phyloP scores from a whole-genome alignment of 1,140 invertebrate species.

The Monomorium pharaonis region DNA sequence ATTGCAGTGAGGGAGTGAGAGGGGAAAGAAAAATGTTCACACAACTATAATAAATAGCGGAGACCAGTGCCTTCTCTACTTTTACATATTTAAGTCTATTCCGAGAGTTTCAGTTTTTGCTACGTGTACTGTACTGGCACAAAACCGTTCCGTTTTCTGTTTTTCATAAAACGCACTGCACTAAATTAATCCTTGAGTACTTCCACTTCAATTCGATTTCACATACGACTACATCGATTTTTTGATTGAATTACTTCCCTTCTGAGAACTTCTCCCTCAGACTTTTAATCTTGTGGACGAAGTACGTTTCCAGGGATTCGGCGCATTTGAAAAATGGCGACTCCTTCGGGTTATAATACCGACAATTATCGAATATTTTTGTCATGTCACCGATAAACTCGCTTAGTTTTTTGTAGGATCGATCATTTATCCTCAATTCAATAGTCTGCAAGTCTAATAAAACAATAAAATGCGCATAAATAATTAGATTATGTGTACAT shows the following conservation, averaged over 20 bases:
- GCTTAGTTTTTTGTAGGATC: slow-evolving; percentile 94
- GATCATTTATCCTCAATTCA: slow-evolving; percentile 94
- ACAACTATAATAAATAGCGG: slow-evolving; percentile 78
- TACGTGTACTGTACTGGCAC: slow-evolving; percentile 70
- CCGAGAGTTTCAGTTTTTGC: slow-evolving; percentile 60
- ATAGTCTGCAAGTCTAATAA: slow-evolving; percentile 98
- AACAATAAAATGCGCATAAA: slow-evolving; percentile 74
- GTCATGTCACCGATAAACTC: slow-evolving; percentile 99
- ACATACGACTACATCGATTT: not conserved
- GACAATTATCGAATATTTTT: slow-evolving; percentile 99
- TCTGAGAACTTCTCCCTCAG: slow-evolving; percentile 92
- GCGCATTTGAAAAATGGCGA: slow-evolving; percentile 98
- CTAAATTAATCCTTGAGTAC: slow-evolving; percentile 56
- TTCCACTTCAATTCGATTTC: slow-evolving; percentile 52
- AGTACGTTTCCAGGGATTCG: slow-evolving; percentile 97
- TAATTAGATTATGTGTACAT: slow-evolving; percentile 22
- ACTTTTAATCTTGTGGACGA: slow-evolving; percentile 96
- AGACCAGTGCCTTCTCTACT: slow-evolving; percentile 66
- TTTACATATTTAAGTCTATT: slow-evolving; percentile 71
- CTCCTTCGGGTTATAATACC: slow-evolving; percentile 98
- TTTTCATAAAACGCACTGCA: slow-evolving; percentile 49
- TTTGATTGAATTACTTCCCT: slow-evolving; percentile 78
- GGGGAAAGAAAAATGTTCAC: slow-evolving; percentile 68
- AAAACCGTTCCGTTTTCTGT: slow-evolving; percentile 44
- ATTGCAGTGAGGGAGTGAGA: not conserved